A percentile compares a stretch with the other conserved stretches of the same genome.
These are phyloP conservation scores for Lasioglossum leucozonium DNA, from an alignment of 2,888 invertebrate genomes.

Conservation along the genomic window DNA sequence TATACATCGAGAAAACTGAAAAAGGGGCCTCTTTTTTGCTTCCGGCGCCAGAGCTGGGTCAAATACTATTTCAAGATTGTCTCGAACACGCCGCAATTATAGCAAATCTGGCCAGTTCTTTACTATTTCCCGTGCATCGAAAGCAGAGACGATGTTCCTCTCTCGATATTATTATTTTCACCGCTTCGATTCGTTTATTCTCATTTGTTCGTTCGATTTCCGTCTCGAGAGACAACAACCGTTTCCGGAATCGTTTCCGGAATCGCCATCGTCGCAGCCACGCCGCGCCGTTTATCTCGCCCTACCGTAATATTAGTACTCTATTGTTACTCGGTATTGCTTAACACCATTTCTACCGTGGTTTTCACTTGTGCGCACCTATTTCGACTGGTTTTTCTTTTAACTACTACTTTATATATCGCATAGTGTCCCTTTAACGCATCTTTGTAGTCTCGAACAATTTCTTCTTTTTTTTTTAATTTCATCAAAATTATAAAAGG, in stretches of 20 bases:
- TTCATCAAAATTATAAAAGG: not conserved
- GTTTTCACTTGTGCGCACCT: not conserved
- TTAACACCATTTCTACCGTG: not conserved
- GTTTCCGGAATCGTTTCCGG: not conserved
- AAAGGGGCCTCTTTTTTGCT: slow-evolving; percentile 9
- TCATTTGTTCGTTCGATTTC: not conserved
- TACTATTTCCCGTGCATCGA: not conserved
- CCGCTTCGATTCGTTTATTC: not conserved
- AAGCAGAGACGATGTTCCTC: not conserved
- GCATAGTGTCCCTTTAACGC: too few species aligned
- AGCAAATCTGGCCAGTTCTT: slow-evolving; percentile 5
- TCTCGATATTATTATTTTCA: not conserved
- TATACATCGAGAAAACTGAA: slow-evolving; percentile 6
- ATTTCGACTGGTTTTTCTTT: not conserved
- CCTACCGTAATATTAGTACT: not conserved
- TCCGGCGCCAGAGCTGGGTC: slow-evolving; percentile 66
- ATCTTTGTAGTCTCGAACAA: too few species aligned
- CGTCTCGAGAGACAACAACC: not conserved
- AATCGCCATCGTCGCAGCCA: not conserved
- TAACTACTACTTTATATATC: not conserved
- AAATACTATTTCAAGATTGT: slow-evolving; percentile 66
- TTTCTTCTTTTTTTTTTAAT: too few species aligned
- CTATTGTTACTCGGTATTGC: not conserved
- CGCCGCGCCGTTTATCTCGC: not conserved
- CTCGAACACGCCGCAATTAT: not conserved